phyloP scores from a whole-genome alignment of 2,113 vertebrate species.

The Notiomystis cincta region DNA sequence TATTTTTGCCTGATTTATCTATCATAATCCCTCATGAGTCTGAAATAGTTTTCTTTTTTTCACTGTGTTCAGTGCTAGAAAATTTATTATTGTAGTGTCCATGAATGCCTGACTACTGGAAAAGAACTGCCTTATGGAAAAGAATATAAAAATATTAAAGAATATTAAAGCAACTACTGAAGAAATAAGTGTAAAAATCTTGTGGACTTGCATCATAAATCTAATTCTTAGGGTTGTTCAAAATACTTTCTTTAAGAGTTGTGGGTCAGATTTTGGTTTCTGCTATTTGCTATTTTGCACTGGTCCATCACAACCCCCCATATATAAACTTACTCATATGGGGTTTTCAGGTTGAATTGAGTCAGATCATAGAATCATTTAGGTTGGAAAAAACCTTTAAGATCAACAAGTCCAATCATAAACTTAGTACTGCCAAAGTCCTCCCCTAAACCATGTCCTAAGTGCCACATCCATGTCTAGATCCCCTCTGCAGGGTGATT shows the following conservation, averaged over 20 bases:
- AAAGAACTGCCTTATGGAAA: background rate
- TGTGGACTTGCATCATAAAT: background rate
- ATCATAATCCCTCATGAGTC: background rate
- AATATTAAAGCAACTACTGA: background rate
- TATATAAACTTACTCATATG: background rate
- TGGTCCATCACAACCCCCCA: background rate
- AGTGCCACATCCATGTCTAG: background rate
- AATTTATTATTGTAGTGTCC: background rate
- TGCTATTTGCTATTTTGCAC: background rate
- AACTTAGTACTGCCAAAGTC: background rate
- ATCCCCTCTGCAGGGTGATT: background rate
- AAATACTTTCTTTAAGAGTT: background rate
- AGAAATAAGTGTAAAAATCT: background rate
- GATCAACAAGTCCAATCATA: background rate
- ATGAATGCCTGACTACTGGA: background rate
- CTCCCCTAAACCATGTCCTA: background rate
- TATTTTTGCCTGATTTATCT: background rate
- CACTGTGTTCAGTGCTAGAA: background rate
- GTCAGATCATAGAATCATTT: background rate
- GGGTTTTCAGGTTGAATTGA: background rate
- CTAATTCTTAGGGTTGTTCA: background rate
- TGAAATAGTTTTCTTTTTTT: background rate
- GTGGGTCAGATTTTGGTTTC: background rate
- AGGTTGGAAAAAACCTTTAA: background rate
- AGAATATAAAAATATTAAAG: background rate